Percentiles rank a stretch among this genome's conserved stretches.
Conservation (phyloP, 2,113 vertebrate species). For the Proteles cristata region DNA sequence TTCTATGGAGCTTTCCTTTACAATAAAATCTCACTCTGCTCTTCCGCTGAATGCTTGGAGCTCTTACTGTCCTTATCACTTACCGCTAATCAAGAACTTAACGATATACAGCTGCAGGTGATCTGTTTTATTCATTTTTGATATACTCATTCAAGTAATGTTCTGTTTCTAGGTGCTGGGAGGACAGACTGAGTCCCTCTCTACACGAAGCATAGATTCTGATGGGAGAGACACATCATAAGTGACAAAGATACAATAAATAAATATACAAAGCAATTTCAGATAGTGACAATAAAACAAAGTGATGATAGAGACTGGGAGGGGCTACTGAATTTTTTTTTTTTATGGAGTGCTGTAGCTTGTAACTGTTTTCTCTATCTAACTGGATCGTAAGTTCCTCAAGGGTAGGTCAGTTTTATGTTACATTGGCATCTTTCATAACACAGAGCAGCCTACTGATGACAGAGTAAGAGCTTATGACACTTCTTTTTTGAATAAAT, state of each 20-base stretch:
- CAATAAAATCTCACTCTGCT: neutral
- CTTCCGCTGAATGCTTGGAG: neutral
- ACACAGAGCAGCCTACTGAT: neutral
- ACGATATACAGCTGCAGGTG: neutral
- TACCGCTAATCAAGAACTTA: neutral
- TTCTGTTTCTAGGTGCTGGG: neutral
- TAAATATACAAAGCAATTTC: neutral
- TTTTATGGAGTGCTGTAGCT: neutral
- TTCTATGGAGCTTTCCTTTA: neutral
- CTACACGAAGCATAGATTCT: neutral
- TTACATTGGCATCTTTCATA: neutral
- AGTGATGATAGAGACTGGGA: neutral
- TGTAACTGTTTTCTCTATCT: neutral
- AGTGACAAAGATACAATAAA: neutral
- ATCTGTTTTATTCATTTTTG: neutral
- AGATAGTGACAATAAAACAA: neutral
- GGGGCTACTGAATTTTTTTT: neutral
- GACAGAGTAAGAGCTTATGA: neutral
- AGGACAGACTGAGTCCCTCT: neutral
- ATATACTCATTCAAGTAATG: neutral
- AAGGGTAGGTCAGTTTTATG: neutral
- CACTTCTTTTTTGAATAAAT: conserved; percentile 20
- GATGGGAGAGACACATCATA: neutral
- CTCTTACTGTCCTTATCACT: neutral
- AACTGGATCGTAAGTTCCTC: neutral